Evolutionary conservation across 2,797 vertebrate species (phyloP).

Genomic region (Sphenodon punctatus): DNA sequence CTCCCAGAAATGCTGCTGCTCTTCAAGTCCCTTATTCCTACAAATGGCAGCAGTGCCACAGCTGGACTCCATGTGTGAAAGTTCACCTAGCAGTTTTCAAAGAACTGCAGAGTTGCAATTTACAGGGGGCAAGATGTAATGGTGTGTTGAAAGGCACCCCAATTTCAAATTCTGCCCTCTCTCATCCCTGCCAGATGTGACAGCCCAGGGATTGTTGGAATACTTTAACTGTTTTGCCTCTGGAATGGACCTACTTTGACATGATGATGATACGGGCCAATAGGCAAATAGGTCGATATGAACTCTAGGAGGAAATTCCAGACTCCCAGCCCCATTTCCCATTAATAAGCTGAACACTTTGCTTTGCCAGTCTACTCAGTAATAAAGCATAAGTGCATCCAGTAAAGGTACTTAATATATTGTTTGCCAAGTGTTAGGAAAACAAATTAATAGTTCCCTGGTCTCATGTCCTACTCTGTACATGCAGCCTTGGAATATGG

Average conservation of each 20-base stretch:
- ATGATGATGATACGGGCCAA: no score
- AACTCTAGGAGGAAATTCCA: not conserved
- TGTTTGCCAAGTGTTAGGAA: slow-evolving; percentile 7
- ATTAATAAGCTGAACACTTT: not conserved
- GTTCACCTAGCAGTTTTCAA: no score
- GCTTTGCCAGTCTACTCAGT: not conserved
- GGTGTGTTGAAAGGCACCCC: not conserved
- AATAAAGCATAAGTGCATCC: not conserved
- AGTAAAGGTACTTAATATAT: slow-evolving; percentile 11
- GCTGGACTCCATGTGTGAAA: no score
- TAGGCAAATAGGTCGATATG: no score
- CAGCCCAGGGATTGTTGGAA: no score
- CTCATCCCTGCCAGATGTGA: no score
- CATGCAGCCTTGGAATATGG: not conserved
- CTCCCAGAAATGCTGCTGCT: no score
- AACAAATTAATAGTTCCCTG: not conserved
- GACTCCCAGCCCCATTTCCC: not conserved
- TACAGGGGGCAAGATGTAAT: not conserved
- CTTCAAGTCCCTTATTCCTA: no score
- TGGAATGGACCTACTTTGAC: no score
- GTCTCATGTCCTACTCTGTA: not conserved
- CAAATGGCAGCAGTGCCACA: no score
- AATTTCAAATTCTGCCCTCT: not conserved
- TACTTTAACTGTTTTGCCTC: no score
- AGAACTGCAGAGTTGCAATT: no score